Conservation (phyloP, 1,140 invertebrate genomes). For the Pseudomyrmex cubaensis region DNA sequence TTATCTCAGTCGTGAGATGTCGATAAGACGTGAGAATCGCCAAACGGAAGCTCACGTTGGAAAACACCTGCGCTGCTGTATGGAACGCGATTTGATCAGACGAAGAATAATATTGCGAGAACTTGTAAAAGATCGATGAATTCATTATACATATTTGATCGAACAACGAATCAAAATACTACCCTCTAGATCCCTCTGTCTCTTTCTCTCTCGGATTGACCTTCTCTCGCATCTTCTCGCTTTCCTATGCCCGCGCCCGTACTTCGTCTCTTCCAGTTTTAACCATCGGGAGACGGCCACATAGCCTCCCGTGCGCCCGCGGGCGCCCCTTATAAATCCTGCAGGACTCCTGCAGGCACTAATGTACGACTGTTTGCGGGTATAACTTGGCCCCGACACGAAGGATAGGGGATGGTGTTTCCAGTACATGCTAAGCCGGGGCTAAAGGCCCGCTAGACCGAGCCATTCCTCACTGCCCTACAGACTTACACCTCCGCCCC, state of each 20-base stretch:
- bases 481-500: conserved; percentile 78
- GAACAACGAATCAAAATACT: background rate
- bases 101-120: background rate
- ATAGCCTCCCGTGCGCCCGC: conserved; percentile 75
- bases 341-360: conserved; percentile 84
- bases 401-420: conserved; percentile 82
- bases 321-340: conserved; percentile 84
- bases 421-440: conserved; percentile 83
- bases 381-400: conserved; percentile 85
- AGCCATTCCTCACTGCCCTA: conserved; percentile 83
- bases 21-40: conserved; percentile 9
- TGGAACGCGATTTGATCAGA: background rate
- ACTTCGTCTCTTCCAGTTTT: conserved; percentile 77
- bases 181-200: background rate
- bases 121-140: background rate
- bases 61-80: background rate
- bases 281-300: conserved; percentile 75
- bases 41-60: background rate
- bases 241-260: conserved; percentile 52
- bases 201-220: conserved; percentile 35
- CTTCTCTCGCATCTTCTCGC: conserved; percentile 62
- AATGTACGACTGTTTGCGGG: conserved; percentile 86
- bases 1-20: background rate
- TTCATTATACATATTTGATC: conserved; percentile 1
- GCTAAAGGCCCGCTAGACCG: conserved; percentile 84